Evolutionary conservation across 2,888 invertebrate genomes (phyloP).

Genomic region (Coelopa pilipes): DNA sequence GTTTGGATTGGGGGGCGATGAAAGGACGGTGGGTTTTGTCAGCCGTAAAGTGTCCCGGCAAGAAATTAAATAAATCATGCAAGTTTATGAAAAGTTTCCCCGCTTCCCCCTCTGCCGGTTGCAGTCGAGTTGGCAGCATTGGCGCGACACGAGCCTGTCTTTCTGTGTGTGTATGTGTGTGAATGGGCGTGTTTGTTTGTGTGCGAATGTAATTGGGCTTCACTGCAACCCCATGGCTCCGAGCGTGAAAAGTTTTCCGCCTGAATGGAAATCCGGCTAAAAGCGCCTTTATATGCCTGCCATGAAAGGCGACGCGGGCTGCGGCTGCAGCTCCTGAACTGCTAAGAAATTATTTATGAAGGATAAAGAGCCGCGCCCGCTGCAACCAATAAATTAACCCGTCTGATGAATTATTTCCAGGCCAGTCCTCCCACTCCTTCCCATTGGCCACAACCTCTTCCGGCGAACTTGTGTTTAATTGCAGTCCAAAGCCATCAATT

Average conservation of each 20-base stretch:
- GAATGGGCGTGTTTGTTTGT: background rate
- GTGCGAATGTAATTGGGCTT: slow-evolving; percentile 14
- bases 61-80: slow-evolving; percentile 32
- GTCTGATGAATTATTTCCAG: slow-evolving; percentile 8
- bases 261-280: slow-evolving; percentile 30
- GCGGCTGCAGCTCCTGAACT: slow-evolving; percentile 22
- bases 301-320: background rate
- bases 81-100: slow-evolving; percentile 27
- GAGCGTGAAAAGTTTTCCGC: slow-evolving; percentile 22
- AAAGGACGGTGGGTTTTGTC: background rate
- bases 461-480: background rate
- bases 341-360: slow-evolving; percentile 10
- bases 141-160: background rate
- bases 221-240: slow-evolving; percentile 18
- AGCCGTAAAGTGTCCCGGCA: slow-evolving; percentile 12
- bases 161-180: background rate
- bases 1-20: background rate
- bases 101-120: slow-evolving; percentile 5
- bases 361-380: background rate
- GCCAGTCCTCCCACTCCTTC: background rate
- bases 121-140: background rate
- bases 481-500: slow-evolving; percentile 18
- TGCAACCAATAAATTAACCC: slow-evolving; percentile 21
- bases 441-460: background rate
- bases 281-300: slow-evolving; percentile 24